These are phyloP conservation scores for Neria commutata DNA, from an alignment of 2,888 invertebrate genomes.

Conservation along the genomic window DNA sequence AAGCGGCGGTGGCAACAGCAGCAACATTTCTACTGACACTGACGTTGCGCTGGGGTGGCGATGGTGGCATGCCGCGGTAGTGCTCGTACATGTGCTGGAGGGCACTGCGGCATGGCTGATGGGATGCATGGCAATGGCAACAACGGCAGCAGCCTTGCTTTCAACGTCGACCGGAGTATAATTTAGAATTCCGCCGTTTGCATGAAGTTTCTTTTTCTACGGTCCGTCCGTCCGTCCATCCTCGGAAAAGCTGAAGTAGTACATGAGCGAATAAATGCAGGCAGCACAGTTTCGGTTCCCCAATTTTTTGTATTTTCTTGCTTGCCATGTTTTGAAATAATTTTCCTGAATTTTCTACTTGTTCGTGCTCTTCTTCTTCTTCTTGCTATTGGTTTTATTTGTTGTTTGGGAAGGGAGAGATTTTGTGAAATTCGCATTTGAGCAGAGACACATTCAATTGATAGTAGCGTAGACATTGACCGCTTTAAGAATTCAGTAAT, in stretches of 20 bases:
- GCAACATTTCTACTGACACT: slow-evolving; percentile 8
- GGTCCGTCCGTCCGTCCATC: slow-evolving; percentile 12
- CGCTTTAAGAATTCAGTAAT: too few relatives aligned
- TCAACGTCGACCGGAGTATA: slow-evolving; percentile 25
- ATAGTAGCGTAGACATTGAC: too few relatives aligned
- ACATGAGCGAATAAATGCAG: background rate
- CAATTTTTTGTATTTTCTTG: slow-evolving; percentile 21
- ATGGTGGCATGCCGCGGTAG: slow-evolving; percentile 31
- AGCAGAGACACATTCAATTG: too few relatives aligned
- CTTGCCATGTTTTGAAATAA: slow-evolving; percentile 25
- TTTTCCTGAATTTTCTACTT: slow-evolving; percentile 24
- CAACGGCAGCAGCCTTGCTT: slow-evolving; percentile 17
- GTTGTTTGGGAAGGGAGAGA: too few relatives aligned
- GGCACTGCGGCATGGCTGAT: slow-evolving; percentile 27
- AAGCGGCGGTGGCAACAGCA: slow-evolving; percentile 8
- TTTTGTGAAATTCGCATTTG: slow-evolving; percentile 21
- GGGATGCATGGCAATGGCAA: slow-evolving; percentile 18
- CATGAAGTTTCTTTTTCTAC: slow-evolving; percentile 18
- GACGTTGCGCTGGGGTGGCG: slow-evolving; percentile 16
- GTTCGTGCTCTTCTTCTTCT: slow-evolving; percentile 21
- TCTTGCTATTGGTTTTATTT: slow-evolving; percentile 26
- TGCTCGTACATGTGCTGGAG: too few relatives aligned
- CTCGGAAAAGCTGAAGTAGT: slow-evolving; percentile 19
- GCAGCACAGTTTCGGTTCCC: slow-evolving; percentile 8
- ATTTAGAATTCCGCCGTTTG: slow-evolving; percentile 26